Conservation (phyloP, 1,140 invertebrate genomes). For the Pinna nobilis region DNA sequence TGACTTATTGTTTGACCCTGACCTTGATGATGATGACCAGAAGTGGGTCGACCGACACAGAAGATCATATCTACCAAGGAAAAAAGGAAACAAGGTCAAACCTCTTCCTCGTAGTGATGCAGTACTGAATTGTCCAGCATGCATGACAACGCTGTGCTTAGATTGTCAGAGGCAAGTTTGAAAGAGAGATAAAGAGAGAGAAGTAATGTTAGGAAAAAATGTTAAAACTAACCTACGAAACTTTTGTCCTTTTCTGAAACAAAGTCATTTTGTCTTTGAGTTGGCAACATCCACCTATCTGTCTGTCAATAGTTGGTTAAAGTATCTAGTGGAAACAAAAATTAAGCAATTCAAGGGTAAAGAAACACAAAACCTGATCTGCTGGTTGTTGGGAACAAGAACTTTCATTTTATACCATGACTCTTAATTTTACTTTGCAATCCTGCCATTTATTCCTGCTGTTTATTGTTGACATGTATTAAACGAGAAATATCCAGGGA, state of each 20-base stretch:
- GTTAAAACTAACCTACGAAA: slow-evolving; percentile 1
- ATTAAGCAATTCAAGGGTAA: no score
- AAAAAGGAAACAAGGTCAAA: slow-evolving; percentile 31
- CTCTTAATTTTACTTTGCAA: no score
- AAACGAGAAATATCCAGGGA: no score
- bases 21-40: slow-evolving; percentile 79
- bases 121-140: slow-evolving; percentile 81
- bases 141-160: slow-evolving; percentile 79
- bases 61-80: slow-evolving; percentile 54
- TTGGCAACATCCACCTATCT: no score
- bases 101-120: slow-evolving; percentile 76
- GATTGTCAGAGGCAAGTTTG: slow-evolving; percentile 79
- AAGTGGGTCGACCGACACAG: slow-evolving; percentile 77
- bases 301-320: no score
- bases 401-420: no score
- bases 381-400: no score
- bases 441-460: no score
- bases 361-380: no score
- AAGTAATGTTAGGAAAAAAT: not conserved
- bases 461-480: no score
- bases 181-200: not conserved
- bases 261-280: no score
- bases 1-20: slow-evolving; percentile 79
- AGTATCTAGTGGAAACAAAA: no score
- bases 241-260: not conserved